Conservation (phyloP, 2,888 invertebrate genomes). For the Pachymerium ferrugineum region DNA sequence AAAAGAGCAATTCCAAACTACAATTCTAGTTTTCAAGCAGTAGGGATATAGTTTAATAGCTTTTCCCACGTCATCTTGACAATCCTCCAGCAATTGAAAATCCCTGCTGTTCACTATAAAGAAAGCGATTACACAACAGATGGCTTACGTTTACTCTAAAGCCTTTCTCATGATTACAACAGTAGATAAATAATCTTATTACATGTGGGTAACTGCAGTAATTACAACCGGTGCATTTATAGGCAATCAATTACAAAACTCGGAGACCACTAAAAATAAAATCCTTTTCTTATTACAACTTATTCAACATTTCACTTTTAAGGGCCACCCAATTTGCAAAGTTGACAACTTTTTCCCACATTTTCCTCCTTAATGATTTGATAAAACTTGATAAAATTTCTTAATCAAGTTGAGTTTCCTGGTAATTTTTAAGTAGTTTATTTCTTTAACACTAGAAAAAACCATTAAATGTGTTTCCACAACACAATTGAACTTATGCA, state of each 20-base stretch:
- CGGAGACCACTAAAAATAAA: not conserved
- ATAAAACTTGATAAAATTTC: not conserved
- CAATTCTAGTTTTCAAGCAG: too few relatives aligned
- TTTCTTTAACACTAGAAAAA: not conserved
- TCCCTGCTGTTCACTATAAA: not conserved
- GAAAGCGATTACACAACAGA: conserved; percentile 2
- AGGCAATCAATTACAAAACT: not conserved
- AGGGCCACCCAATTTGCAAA: not conserved
- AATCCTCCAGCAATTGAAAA: not conserved
- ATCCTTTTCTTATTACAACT: not conserved
- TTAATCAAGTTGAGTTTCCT: not conserved
- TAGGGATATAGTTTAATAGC: too few relatives aligned
- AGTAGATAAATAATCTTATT: not conserved
- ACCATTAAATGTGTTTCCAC: not conserved
- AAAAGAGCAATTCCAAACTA: too few relatives aligned
- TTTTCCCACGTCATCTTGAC: not conserved
- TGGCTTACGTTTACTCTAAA: not conserved
- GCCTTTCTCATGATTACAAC: not conserved
- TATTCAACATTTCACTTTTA: too few relatives aligned
- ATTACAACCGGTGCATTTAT: not conserved
- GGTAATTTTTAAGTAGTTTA: not conserved
- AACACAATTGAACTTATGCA: too few relatives aligned
- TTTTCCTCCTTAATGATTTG: too few relatives aligned
- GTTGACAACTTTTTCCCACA: not conserved
- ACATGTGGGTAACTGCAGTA: not conserved